phyloP scores from a whole-genome alignment of 2,113 vertebrate genomes.

The Sander vitreus region DNA sequence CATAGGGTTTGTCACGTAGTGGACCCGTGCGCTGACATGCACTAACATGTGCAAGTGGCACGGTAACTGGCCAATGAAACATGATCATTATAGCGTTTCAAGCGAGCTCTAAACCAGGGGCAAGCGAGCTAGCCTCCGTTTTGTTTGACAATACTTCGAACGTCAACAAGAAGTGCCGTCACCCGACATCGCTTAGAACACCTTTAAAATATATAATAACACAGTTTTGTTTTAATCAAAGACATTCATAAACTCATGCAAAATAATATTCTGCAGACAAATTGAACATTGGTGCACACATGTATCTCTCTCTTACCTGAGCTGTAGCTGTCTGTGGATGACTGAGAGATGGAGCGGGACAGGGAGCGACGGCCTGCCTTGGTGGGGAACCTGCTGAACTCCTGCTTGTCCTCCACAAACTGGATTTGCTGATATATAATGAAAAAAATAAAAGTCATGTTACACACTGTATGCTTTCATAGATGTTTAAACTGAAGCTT shows the following conservation, averaged over 20 bases:
- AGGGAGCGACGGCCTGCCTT: conserved; percentile 95
- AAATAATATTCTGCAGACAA: background rate
- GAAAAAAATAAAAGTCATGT: background rate
- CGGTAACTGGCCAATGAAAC: no score
- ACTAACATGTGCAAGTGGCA: no score
- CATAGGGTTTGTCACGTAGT: no score
- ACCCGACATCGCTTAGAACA: no score
- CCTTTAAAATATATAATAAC: background rate
- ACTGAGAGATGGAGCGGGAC: conserved; percentile 96
- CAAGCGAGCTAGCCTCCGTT: no score
- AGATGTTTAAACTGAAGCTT: background rate
- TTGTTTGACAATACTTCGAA: no score
- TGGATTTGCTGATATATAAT: conserved; percentile 88
- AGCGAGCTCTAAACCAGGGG: no score
- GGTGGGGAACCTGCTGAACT: conserved; percentile 94
- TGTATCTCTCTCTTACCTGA: conserved; percentile 84
- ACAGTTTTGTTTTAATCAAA: background rate
- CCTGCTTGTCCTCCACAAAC: conserved; percentile 96
- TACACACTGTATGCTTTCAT: background rate
- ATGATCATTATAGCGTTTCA: no score
- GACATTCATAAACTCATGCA: background rate
- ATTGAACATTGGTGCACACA: background rate
- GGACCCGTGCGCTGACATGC: no score
- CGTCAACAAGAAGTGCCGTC: no score
- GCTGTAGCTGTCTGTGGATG: conserved; percentile 96